These are phyloP conservation scores for Sinodicranocentrus sp. DNA, from an alignment of 2,888 invertebrate species.

Conservation along the genomic window DNA sequence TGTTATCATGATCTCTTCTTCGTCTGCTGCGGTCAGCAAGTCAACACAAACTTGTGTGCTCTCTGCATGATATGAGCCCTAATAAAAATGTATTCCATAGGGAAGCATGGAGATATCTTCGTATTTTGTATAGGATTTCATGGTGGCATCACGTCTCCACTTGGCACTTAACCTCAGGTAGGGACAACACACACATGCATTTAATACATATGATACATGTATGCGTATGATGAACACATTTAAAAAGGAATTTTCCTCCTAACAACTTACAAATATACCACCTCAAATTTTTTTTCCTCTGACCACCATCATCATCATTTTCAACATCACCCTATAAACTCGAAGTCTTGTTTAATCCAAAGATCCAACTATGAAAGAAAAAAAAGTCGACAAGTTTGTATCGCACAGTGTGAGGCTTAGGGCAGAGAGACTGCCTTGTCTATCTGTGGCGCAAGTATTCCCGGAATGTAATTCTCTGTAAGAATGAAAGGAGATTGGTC, in stretches of 20 bases:
- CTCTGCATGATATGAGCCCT: constrained; percentile 68
- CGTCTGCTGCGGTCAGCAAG: constrained; percentile 65
- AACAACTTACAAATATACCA: constrained; percentile 63
- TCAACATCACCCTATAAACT: constrained; percentile 17
- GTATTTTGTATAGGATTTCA: constrained; percentile 67
- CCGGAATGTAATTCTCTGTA: constrained; percentile 41
- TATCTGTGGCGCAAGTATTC: constrained; percentile 46
- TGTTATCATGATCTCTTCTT: constrained; percentile 64
- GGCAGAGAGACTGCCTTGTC: constrained; percentile 35
- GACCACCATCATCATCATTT: constrained; percentile 29
- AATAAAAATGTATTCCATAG: constrained; percentile 69
- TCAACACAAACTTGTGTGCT: constrained; percentile 66
- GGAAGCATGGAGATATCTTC: constrained; percentile 64
- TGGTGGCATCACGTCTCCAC: constrained; percentile 70
- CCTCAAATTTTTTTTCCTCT: constrained; percentile 41
- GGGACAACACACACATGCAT: constrained; percentile 61
- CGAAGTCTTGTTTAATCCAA: constrained; percentile 39
- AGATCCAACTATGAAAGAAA: background rate
- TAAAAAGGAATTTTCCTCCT: constrained; percentile 57
- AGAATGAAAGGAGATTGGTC: constrained; percentile 54
- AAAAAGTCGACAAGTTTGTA: constrained; percentile 60
- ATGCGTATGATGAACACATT: too few species aligned
- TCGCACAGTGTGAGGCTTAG: constrained; percentile 66
- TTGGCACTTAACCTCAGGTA: constrained; percentile 72
- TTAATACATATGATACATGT: too few species aligned